These are phyloP conservation scores for Myanophis thanlyinensis DNA, from an alignment of 2,113 vertebrate genomes.

Conservation along the genomic window DNA sequence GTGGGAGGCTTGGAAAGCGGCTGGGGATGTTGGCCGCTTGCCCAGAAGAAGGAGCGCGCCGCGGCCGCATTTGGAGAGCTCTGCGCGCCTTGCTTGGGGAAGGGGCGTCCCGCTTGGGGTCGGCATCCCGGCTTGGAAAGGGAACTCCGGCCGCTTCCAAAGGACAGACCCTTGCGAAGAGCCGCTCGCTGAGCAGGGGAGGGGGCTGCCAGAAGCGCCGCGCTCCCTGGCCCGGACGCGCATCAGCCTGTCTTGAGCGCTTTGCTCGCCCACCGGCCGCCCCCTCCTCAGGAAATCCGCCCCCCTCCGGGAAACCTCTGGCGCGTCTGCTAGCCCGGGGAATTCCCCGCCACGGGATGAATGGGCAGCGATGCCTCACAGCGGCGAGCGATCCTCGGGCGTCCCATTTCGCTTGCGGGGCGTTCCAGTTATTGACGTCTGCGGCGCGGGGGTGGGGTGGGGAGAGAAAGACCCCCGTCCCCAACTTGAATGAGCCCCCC, in stretches of 20 bases:
- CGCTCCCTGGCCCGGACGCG: not conserved
- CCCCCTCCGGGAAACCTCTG: not conserved
- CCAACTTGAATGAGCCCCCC: not conserved
- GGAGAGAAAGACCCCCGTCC: not conserved
- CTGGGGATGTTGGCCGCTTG: not conserved
- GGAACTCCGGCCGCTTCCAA: not conserved
- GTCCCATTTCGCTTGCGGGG: not conserved
- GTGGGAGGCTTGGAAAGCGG: not conserved
- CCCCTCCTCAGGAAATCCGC: not conserved
- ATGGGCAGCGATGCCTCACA: not conserved
- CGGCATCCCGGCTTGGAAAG: not conserved
- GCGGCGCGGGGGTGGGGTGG: not conserved
- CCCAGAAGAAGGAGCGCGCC: not conserved
- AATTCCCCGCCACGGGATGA: not conserved
- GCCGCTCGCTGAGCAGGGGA: not conserved
- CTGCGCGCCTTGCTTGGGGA: not conserved
- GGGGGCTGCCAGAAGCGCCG: not conserved
- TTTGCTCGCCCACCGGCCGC: not conserved
- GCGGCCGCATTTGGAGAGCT: not conserved
- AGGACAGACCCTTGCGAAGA: not conserved
- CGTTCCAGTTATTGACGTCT: not conserved
- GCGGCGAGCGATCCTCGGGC: not conserved
- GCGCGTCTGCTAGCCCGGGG: not conserved
- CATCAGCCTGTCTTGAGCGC: not conserved
- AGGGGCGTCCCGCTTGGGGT: not conserved